Evolutionary conservation across 2,113 vertebrate genomes (phyloP).

Genomic region (Ophiodon elongatus): DNA sequence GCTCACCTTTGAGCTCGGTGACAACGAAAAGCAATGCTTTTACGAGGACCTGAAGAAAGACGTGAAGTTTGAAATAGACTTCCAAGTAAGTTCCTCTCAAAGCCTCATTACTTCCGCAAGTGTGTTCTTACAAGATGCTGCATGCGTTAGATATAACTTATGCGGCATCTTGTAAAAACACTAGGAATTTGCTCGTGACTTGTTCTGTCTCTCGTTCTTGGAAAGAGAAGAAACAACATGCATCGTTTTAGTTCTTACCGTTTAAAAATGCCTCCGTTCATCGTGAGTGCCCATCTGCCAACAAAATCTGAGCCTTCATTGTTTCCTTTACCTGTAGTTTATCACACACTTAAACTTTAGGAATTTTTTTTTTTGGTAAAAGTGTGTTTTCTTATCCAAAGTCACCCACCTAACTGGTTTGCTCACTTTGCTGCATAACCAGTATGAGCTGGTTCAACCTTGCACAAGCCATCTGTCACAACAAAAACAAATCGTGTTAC

Average conservation of each 20-base stretch:
- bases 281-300: neutral
- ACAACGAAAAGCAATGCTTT: constrained; percentile 87
- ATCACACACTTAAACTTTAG: neutral
- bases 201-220: neutral
- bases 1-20: constrained; percentile 84
- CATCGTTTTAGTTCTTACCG: neutral
- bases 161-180: neutral
- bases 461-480: constrained; percentile 10
- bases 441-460: neutral
- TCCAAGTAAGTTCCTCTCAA: constrained; percentile 78
- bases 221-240: neutral
- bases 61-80: constrained; percentile 81
- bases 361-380: too few relatives aligned
- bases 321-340: neutral
- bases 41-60: constrained; percentile 82
- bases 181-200: too few relatives aligned
- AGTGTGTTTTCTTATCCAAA: neutral
- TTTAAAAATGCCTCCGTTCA: neutral
- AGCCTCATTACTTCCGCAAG: neutral
- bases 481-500: neutral
- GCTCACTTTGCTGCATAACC: neutral
- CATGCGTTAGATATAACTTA: neutral
- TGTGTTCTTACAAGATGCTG: neutral
- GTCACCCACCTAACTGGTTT: neutral
- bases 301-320: too few relatives aligned